A percentile compares a stretch with the other conserved stretches of the same genome.
phyloP scores from a whole-genome alignment of 2,888 invertebrate species.

The Saturnia japonica region DNA sequence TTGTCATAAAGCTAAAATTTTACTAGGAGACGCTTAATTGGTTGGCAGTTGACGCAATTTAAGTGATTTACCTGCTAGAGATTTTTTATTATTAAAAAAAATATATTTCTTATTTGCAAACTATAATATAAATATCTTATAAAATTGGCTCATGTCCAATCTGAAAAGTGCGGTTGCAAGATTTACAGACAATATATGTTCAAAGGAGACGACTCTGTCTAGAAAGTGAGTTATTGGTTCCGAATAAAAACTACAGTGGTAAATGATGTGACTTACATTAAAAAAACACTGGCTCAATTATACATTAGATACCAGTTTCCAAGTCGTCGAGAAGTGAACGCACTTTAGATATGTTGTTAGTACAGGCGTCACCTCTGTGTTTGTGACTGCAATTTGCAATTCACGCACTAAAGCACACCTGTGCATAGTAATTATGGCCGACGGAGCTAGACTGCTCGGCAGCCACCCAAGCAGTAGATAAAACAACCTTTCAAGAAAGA shows the following conservation, averaged over 20 bases:
- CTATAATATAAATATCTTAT: conserved; percentile 11
- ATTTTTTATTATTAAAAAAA: neutral
- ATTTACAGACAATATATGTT: neutral
- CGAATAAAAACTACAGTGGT: neutral
- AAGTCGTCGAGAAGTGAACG: conserved; percentile 37
- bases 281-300: conserved; percentile 30
- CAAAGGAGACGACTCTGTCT: neutral
- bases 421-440: conserved; percentile 46
- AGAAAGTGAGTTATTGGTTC: conserved; percentile 12
- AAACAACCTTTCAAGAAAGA: conserved; percentile 28
- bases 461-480: conserved; percentile 52
- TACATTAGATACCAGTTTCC: conserved; percentile 31
- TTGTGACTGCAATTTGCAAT: conserved; percentile 37
- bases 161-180: conserved; percentile 3
- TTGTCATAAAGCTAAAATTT: neutral
- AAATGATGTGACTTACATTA: conserved; percentile 15
- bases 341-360: conserved; percentile 26
- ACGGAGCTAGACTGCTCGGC: conserved; percentile 62
- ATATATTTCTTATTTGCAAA: neutral
- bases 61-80: neutral
- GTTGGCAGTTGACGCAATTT: conserved; percentile 1
- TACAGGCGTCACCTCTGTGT: conserved; percentile 17
- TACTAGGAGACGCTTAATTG: neutral
- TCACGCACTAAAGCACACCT: conserved; percentile 40
- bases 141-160: conserved; percentile 16